Percentiles rank a stretch among this genome's conserved stretches.
Conservation (phyloP, 2,113 vertebrate species). For the Corydoras maculifer region DNA sequence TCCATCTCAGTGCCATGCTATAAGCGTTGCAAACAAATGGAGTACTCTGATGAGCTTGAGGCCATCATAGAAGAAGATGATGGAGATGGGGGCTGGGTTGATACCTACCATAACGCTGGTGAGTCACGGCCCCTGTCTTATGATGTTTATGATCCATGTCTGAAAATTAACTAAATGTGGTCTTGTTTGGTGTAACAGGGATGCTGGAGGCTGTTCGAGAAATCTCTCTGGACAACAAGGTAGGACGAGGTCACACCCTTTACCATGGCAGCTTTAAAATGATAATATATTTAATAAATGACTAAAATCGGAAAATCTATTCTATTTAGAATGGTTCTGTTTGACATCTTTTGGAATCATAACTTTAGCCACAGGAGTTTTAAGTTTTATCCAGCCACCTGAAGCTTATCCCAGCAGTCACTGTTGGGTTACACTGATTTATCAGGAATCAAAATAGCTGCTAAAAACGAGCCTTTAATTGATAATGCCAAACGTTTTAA, state of each 20-base stretch:
- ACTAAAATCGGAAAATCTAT: no score
- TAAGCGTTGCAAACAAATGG: conserved; percentile 98
- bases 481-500: no score
- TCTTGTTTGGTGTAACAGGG: conserved; percentile 59
- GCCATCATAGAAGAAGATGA: conserved; percentile 99
- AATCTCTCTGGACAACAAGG: conserved; percentile 92
- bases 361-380: no score
- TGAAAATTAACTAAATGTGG: neutral
- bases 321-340: no score
- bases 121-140: neutral
- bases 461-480: no score
- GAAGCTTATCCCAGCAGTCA: no score
- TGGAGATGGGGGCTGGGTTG: conserved; percentile 97
- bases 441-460: no score
- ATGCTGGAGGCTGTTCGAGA: conserved; percentile 82
- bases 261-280: no score
- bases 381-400: no score
- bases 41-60: conserved; percentile 95
- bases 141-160: no score
- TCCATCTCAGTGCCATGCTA: conserved; percentile 84
- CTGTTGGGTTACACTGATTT: no score
- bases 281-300: no score
- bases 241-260: conserved; percentile 41
- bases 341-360: neutral
- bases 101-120: conserved; percentile 95